Evolutionary conservation across 2,797 vertebrate genomes (phyloP).

Genomic region (Sebastes flavidus): DNA sequence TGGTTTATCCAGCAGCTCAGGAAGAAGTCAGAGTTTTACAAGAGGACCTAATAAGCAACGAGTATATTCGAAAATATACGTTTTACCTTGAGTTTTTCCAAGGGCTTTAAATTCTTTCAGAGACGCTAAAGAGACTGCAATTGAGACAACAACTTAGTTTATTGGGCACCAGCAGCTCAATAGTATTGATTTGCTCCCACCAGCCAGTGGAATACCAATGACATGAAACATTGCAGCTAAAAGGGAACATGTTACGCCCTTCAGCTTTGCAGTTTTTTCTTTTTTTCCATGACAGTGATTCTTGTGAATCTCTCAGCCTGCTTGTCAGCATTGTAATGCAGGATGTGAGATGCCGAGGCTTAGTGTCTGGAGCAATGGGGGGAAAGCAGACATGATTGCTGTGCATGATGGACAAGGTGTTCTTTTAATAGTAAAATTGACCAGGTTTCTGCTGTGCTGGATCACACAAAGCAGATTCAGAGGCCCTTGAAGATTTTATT

Average conservation of each 20-base stretch:
- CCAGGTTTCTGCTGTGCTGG: not conserved
- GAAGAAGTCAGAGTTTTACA: slow-evolving; percentile 22
- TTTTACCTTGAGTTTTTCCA: slow-evolving; percentile 49
- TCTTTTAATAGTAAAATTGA: slow-evolving; percentile 22
- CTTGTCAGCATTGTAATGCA: slow-evolving; percentile 25
- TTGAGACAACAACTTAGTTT: slow-evolving; percentile 84
- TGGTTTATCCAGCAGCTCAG: not conserved
- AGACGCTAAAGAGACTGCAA: slow-evolving; percentile 76
- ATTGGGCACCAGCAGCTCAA: slow-evolving; percentile 75
- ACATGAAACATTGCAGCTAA: slow-evolving; percentile 67
- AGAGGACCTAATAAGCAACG: not conserved
- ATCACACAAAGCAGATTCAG: slow-evolving; percentile 3
- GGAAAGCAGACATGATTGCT: not conserved
- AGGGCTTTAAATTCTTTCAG: slow-evolving; percentile 67
- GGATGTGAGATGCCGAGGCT: slow-evolving; percentile 6
- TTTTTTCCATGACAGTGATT: not conserved
- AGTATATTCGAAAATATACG: slow-evolving; percentile 8
- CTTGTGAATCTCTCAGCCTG: slow-evolving; percentile 3
- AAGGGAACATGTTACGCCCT: slow-evolving; percentile 54
- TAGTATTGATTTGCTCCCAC: slow-evolving; percentile 75
- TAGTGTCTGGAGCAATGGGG: not conserved
- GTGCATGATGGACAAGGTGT: not conserved
- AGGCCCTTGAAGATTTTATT: slow-evolving; percentile 16
- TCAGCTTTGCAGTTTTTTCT: slow-evolving; percentile 16
- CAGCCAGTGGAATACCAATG: slow-evolving; percentile 78